Conservation (phyloP, 1,140 invertebrate genomes). For the Papilio dardanus region DNA sequence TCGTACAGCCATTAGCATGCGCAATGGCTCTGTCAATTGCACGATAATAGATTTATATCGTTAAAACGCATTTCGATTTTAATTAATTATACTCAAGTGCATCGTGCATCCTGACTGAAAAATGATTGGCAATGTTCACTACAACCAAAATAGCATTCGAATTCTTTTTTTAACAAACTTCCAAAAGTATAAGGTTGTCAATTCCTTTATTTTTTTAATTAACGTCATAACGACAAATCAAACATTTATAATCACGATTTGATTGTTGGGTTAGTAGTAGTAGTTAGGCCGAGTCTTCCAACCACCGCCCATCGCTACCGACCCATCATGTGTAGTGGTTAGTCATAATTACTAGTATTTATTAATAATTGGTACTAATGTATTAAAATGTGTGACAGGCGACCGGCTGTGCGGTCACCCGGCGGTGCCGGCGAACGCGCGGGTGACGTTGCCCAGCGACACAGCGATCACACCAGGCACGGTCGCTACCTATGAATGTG, state of each 20-base stretch:
- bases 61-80: not conserved
- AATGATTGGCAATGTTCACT: not conserved
- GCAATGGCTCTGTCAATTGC: constrained; percentile 22
- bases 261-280: too few species aligned
- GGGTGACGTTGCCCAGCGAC: constrained; percentile 82
- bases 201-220: too few species aligned
- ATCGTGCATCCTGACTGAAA: not conserved
- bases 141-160: too few species aligned
- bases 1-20: constrained; percentile 24
- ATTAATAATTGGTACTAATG: not conserved
- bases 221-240: too few species aligned
- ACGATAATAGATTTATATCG: constrained; percentile 20
- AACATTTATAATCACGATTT: too few species aligned
- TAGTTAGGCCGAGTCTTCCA: too few species aligned
- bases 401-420: constrained; percentile 88
- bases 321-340: too few species aligned
- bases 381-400: constrained; percentile 49
- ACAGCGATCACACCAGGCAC: constrained; percentile 82
- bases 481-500: constrained; percentile 90
- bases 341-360: too few species aligned
- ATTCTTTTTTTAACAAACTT: too few species aligned
- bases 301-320: too few species aligned
- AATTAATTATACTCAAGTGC: not conserved
- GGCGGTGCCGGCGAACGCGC: constrained; percentile 91
- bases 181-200: too few species aligned